These are phyloP conservation scores for Nycticryphes semicollaris DNA, from an alignment of 2,113 vertebrate species.

Conservation along the genomic window DNA sequence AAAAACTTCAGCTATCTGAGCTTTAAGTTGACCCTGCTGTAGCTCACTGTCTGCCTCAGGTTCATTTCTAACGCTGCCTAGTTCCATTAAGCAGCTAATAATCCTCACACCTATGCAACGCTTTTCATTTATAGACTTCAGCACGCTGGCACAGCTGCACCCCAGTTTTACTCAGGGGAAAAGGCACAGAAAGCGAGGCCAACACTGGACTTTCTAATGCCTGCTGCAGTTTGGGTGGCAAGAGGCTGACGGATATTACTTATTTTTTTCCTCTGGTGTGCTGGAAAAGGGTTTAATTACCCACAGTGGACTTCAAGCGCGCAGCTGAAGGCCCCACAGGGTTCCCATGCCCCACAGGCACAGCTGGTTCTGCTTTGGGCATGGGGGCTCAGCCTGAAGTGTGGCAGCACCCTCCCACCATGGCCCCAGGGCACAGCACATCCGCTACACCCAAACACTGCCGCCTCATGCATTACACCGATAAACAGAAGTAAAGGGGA, in stretches of 20 bases:
- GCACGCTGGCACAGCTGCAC: neutral
- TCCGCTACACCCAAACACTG: neutral
- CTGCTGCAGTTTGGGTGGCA: slow-evolving; percentile 41
- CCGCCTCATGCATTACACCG: neutral
- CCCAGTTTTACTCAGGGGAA: neutral
- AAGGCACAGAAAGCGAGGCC: neutral
- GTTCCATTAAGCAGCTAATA: slow-evolving; percentile 28
- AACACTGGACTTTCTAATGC: neutral
- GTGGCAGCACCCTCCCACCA: neutral
- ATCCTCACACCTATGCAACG: neutral
- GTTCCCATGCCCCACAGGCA: neutral
- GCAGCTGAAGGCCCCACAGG: neutral
- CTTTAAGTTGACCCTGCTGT: neutral
- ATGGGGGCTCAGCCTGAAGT: neutral
- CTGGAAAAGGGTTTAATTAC: slow-evolving; percentile 42
- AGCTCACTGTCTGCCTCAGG: neutral
- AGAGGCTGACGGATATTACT: neutral
- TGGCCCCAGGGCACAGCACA: neutral
- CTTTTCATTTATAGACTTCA: slow-evolving; percentile 15
- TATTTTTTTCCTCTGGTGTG: neutral
- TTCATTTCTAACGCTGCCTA: neutral
- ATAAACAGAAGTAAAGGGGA: neutral
- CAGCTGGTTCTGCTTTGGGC: neutral
- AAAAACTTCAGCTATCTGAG: neutral
- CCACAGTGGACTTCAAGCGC: neutral